These are phyloP conservation scores for Chondrilla cf. caribensis DNA, from an alignment of 37 sponge, comb jelly and placozoan genomes.

Conservation along the genomic window DNA sequence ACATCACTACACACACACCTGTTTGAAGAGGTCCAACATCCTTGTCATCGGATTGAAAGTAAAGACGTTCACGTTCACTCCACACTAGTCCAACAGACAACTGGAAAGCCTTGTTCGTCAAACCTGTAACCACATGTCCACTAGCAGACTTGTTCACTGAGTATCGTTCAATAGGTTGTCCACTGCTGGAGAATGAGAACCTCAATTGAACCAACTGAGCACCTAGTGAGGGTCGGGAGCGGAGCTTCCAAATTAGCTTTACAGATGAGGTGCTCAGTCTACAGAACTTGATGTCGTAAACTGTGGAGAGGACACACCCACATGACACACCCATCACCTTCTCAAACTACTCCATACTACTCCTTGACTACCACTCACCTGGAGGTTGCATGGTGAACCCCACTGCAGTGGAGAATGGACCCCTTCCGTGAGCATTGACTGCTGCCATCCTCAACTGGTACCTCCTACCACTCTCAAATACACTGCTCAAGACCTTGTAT, in stretches of 20 bases:
- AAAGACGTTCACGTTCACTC: too few relatives aligned
- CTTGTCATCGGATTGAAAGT: too few relatives aligned
- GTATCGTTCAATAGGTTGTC: too few relatives aligned
- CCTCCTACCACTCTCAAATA: not conserved
- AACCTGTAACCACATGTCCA: too few relatives aligned
- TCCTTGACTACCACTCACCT: not conserved
- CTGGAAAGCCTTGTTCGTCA: too few relatives aligned
- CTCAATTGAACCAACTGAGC: too few relatives aligned
- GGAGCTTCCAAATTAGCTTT: not conserved
- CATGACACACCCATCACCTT: not conserved
- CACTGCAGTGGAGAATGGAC: not conserved
- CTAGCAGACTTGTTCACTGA: too few relatives aligned
- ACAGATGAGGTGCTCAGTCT: not conserved
- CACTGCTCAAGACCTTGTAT: not conserved
- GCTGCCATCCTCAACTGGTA: slow-evolving; percentile 1
- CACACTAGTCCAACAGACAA: too few relatives aligned
- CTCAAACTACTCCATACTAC: not conserved
- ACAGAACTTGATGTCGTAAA: not conserved
- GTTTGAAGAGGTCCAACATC: too few relatives aligned
- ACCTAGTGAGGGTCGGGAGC: too few relatives aligned
- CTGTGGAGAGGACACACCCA: not conserved
- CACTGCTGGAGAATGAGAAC: too few relatives aligned
- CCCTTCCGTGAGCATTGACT: not conserved
- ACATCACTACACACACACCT: too few relatives aligned
- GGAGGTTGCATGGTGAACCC: not conserved